These are phyloP conservation scores for Acrobasis repandana DNA, from an alignment of 2,888 invertebrate genomes.

Conservation along the genomic window DNA sequence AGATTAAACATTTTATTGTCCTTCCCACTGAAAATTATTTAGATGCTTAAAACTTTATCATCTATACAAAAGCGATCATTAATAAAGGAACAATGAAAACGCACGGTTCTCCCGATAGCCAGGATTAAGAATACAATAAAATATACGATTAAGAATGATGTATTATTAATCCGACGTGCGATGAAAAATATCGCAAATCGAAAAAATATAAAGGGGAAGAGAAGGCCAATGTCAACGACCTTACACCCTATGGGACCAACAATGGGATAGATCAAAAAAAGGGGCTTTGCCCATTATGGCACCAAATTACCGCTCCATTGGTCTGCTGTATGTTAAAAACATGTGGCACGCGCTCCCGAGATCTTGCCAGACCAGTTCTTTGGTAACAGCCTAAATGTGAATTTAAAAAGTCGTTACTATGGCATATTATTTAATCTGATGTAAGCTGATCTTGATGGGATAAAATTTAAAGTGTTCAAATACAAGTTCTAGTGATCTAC, in stretches of 20 bases:
- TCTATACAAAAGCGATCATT: slow-evolving; percentile 11
- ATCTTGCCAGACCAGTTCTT: slow-evolving; percentile 44
- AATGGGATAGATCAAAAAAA: slow-evolving; percentile 68
- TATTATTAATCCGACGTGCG: slow-evolving; percentile 67
- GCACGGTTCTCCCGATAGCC: slow-evolving; percentile 38
- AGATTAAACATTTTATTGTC: background rate
- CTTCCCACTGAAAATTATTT: background rate
- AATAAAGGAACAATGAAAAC: slow-evolving; percentile 35
- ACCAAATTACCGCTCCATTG: slow-evolving; percentile 70
- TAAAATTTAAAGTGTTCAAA: slow-evolving; percentile 3
- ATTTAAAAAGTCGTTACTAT: slow-evolving; percentile 23
- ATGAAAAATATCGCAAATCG: slow-evolving; percentile 72
- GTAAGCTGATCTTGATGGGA: slow-evolving; percentile 2
- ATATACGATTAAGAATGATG: slow-evolving; percentile 62
- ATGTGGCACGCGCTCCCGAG: slow-evolving; percentile 50
- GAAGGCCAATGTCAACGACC: slow-evolving; percentile 80
- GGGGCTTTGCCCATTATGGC: slow-evolving; percentile 71
- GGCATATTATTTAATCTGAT: slow-evolving; percentile 12
- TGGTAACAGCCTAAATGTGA: slow-evolving; percentile 28
- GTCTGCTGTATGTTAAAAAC: slow-evolving; percentile 55
- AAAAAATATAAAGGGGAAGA: slow-evolving; percentile 57
- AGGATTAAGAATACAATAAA: slow-evolving; percentile 56
- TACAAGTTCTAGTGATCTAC: slow-evolving; percentile 13
- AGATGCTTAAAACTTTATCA: background rate
- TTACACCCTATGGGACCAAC: slow-evolving; percentile 69